Base-by-base conservation (phyloP, 2,113 vertebrate genomes). In the Channa maculata region DNA sequence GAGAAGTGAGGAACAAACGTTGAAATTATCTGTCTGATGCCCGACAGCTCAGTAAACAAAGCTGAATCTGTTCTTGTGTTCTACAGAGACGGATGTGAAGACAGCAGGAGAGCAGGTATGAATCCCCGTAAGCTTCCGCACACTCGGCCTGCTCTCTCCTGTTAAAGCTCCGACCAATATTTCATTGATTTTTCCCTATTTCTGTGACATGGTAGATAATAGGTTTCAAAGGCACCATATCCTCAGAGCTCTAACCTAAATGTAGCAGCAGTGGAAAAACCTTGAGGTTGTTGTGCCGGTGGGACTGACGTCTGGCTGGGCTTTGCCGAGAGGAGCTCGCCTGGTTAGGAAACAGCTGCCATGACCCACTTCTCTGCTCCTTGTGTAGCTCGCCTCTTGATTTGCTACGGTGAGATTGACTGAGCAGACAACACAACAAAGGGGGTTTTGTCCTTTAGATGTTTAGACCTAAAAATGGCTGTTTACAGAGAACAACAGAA, bases 361-460 rank as follows among this genome's bases (percentile, higher is more conserved):
- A 4, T 89, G 91, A 90, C 88, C 89, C 88, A 89, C n/a, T 88
- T 93, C 83, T 87, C 65, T 69, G 59, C 72, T 83, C 60, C 60
- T 58, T 5, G 61, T 41, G 68, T 12, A 57, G 59, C 63, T 65
- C 33, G 9, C 76, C 77, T 80, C 65, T 51, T 67, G 65, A 58
- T 79, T 64, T 57, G 51, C 81, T 48, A 12, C n/a, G 59, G 50
- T 46, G 67, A 67, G 51, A 77, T 48, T 53, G 55, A 60, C 34
- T 33, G 39, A 80, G 69, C 79, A 86, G 85, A 79, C 66, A 5
- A 12, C 38, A 66, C 24, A 75, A 71, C 51, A 84, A 45, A 77
- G 57, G 70, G 51, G 80, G 14, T 86, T 87, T 89, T 69, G 54
- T 80, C 77, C 59, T 69, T 59, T 15, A 36, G 64, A 39, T 59